Conservation (phyloP, 1,140 invertebrate species). For the Ooceraea biroi region DNA sequence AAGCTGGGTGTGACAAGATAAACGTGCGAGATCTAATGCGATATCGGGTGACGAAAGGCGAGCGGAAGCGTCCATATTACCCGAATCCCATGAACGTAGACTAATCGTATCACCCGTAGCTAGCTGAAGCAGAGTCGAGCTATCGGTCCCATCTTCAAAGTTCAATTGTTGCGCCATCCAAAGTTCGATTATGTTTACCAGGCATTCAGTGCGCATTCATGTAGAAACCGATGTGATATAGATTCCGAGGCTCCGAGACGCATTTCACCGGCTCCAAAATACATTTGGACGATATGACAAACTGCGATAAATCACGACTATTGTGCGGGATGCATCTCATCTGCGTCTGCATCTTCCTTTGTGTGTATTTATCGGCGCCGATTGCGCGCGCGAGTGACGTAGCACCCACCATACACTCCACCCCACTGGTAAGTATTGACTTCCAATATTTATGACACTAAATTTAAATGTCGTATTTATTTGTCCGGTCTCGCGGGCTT, state of each 20-base stretch:
- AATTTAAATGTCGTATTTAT: constrained; percentile 11
- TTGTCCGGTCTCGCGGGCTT: neutral
- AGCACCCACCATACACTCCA: neutral
- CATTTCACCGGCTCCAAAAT: neutral
- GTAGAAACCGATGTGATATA: neutral
- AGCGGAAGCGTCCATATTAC: neutral
- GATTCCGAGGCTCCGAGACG: neutral
- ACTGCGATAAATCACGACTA: neutral
- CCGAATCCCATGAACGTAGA: neutral
- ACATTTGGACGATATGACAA: neutral
- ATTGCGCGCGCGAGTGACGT: neutral
- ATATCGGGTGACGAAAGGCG: constrained; percentile 30
- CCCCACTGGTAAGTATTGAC: constrained; percentile 46
- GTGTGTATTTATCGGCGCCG: neutral
- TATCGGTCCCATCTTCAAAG: neutral
- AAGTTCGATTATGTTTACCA: constrained; percentile 39
- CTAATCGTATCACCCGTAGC: neutral
- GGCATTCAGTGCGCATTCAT: neutral
- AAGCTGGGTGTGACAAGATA: constrained; percentile 53
- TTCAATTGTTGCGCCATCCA: neutral
- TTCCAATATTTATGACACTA: constrained; percentile 5
- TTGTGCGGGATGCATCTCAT: constrained; percentile 19
- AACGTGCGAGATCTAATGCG: constrained; percentile 29
- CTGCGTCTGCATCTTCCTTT: constrained; percentile 4
- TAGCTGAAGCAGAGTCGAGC: neutral